Conservation (phyloP, 2,888 invertebrate species). For the Endotricha flammealis region DNA sequence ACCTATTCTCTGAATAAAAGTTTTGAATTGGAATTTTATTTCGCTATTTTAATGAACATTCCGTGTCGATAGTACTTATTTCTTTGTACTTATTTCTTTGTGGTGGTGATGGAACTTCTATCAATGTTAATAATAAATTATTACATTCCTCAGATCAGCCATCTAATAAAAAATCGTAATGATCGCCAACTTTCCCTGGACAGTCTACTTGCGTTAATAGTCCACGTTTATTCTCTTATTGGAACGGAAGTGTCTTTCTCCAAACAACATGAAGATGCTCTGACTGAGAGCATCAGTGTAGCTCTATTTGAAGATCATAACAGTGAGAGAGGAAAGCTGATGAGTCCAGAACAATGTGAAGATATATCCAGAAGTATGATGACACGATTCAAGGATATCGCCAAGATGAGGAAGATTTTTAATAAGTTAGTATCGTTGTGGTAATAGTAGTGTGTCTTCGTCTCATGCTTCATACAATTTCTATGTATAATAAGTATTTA, state of each 20-base stretch:
- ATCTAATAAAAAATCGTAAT: constrained; percentile 74
- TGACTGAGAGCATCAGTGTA: constrained; percentile 67
- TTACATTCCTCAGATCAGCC: constrained; percentile 74
- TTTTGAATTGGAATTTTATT: no score
- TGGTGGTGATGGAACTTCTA: no score
- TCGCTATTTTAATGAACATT: no score
- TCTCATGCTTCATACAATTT: no score
- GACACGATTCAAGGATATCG: constrained; percentile 48
- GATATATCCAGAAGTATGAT: constrained; percentile 44
- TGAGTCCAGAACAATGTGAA: constrained; percentile 49
- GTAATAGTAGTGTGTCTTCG: no score
- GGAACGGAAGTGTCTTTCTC: constrained; percentile 78
- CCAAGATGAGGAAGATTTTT: constrained; percentile 54
- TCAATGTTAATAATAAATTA: no score
- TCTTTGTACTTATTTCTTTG: no score
- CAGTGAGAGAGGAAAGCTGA: constrained; percentile 29
- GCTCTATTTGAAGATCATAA: constrained; percentile 79
- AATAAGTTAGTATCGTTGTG: constrained; percentile 58
- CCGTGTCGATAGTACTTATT: no score
- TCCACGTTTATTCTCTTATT: constrained; percentile 80
- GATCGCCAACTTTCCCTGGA: constrained; percentile 74
- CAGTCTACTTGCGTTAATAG: constrained; percentile 77
- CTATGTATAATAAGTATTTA: no score
- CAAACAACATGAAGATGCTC: constrained; percentile 64
- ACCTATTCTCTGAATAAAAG: no score